A percentile compares a stretch with the other conserved stretches of the same genome.
Conservation (phyloP, 2,888 invertebrate genomes). For the Ophion costatus region DNA sequence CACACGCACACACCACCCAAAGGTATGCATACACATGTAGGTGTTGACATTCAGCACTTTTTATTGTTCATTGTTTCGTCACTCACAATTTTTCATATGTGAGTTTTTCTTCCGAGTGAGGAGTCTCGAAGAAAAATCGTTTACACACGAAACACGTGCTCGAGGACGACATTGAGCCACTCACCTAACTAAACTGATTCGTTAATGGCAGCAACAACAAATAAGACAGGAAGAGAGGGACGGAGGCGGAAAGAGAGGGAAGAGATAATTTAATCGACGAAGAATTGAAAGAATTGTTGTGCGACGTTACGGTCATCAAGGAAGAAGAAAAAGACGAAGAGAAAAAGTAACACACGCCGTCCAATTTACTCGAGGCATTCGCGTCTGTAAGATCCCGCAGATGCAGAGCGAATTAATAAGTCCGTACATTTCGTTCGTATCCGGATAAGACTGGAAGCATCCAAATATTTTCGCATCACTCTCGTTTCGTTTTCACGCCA, state of each 20-base stretch:
- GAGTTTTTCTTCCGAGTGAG: neutral
- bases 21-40: neutral
- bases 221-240: neutral
- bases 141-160: neutral
- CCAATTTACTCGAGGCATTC: slow-evolving; percentile 1
- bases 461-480: slow-evolving; percentile 27
- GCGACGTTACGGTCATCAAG: neutral
- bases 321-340: neutral
- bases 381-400: neutral
- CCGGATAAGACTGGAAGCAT: slow-evolving; percentile 36
- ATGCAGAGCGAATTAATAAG: slow-evolving; percentile 21
- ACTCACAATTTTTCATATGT: neutral
- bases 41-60: neutral
- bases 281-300: neutral
- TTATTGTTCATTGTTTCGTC: slow-evolving; percentile 18
- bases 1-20: too few relatives aligned
- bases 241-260: neutral
- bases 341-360: neutral
- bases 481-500: slow-evolving; percentile 4
- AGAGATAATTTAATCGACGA: neutral
- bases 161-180: slow-evolving; percentile 22
- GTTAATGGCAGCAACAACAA: neutral
- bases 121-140: neutral
- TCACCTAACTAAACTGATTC: slow-evolving; percentile 7
- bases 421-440: slow-evolving; percentile 1